phyloP scores from a whole-genome alignment of 2,888 invertebrate genomes.

The Bedellia somnulentella region DNA sequence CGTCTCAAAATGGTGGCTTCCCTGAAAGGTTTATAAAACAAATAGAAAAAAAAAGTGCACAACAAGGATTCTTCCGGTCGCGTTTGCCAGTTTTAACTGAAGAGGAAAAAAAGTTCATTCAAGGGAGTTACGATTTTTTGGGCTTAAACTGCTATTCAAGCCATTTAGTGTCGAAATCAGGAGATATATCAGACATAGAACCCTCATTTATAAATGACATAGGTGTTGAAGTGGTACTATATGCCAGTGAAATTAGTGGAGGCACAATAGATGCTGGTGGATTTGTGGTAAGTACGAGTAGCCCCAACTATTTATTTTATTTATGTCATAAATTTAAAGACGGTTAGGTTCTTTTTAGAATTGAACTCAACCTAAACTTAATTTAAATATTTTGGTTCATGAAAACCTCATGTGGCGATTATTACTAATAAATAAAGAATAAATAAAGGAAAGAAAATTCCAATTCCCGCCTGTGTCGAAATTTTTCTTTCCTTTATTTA shows the following conservation, averaged over 20 bases:
- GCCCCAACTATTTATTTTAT: too few species aligned
- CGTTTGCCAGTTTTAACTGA: slow-evolving; percentile 27
- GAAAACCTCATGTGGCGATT: too few species aligned
- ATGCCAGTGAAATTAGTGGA: too few species aligned
- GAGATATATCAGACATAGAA: slow-evolving; percentile 7
- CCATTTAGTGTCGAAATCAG: slow-evolving; percentile 17
- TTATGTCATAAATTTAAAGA: too few species aligned
- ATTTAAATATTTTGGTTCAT: too few species aligned
- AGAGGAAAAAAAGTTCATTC: slow-evolving; percentile 43
- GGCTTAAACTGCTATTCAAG: slow-evolving; percentile 71
- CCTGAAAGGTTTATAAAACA: slow-evolving; percentile 23
- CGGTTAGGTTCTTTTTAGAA: too few species aligned
- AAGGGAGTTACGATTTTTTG: slow-evolving; percentile 58
- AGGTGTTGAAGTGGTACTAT: neutral
- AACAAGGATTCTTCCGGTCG: slow-evolving; percentile 24
- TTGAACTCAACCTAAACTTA: too few species aligned
- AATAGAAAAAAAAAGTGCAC: slow-evolving; percentile 22
- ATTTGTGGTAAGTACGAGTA: too few species aligned
- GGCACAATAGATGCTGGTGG: slow-evolving; percentile 22
- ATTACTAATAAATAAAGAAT: too few species aligned
- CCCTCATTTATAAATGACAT: slow-evolving; percentile 1
- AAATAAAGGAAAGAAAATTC: too few species aligned
- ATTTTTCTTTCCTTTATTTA: too few species aligned
- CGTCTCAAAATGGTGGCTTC: slow-evolving; percentile 25
- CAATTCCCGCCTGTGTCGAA: too few species aligned